Conservation (phyloP, 1,140 invertebrate species). For the Elysia chlorotica region DNA sequence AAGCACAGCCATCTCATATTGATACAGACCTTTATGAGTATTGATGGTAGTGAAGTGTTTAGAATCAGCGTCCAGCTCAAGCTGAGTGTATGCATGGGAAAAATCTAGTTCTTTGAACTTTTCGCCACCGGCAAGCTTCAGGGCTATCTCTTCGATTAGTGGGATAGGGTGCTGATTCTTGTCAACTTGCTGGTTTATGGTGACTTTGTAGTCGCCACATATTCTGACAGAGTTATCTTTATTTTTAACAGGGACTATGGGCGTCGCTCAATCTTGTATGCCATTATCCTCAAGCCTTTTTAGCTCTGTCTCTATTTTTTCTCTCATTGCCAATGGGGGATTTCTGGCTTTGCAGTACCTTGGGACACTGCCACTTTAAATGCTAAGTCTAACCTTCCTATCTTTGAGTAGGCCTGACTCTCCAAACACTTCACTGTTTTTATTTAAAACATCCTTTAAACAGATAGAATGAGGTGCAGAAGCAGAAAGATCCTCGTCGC, state of each 20-base stretch:
- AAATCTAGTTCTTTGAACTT: not conserved
- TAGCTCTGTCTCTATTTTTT: too few relatives aligned
- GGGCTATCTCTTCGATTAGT: not conserved
- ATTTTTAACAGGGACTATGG: not conserved
- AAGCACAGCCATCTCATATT: conserved; percentile 37
- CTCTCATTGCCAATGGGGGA: too few relatives aligned
- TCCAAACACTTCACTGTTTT: too few relatives aligned
- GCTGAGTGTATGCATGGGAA: conserved; percentile 28
- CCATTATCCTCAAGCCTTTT: too few relatives aligned
- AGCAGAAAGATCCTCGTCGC: too few relatives aligned
- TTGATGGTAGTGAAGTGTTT: conserved; percentile 27
- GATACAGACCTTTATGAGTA: conserved; percentile 39
- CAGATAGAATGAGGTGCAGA: too few relatives aligned
- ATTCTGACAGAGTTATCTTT: not conserved
- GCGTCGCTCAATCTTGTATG: not conserved
- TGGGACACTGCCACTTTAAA: too few relatives aligned
- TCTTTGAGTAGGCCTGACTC: too few relatives aligned
- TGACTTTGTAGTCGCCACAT: not conserved
- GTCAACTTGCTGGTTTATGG: not conserved
- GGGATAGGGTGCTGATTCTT: not conserved
- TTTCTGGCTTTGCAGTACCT: too few relatives aligned
- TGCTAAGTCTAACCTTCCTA: too few relatives aligned
- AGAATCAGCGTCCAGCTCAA: conserved; percentile 40
- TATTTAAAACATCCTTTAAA: too few relatives aligned
- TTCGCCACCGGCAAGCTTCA: not conserved